Percentiles rank a stretch among this genome's conserved stretches.
Conservation (phyloP, 1,140 invertebrate genomes). For the Hyposmocoma kahamanoa region DNA sequence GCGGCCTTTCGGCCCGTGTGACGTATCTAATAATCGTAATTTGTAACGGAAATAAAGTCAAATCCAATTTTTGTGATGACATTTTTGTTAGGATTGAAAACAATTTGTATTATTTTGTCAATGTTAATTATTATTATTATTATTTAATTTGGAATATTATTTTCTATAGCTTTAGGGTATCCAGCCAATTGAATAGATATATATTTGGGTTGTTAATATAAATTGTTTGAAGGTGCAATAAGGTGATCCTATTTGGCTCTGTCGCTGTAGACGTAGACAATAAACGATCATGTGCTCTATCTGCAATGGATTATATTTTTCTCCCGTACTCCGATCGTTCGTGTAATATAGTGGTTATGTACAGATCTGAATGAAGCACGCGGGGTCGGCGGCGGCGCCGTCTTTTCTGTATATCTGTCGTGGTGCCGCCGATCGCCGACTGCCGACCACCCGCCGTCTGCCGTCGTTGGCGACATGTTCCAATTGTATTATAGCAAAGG, state of each 20-base stretch:
- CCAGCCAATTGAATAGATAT: background rate
- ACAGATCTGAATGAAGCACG: background rate
- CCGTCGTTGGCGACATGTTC: constrained; percentile 14
- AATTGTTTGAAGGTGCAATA: constrained; percentile 3
- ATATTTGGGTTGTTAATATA: background rate
- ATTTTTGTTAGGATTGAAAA: too few relatives aligned
- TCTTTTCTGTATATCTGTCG: background rate
- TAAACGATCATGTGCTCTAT: background rate
- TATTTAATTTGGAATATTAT: background rate
- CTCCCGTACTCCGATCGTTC: background rate
- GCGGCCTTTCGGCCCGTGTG: too few relatives aligned
- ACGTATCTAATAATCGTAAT: too few relatives aligned
- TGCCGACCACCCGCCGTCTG: background rate
- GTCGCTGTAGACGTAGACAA: constrained; percentile 2
- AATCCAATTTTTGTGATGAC: too few relatives aligned
- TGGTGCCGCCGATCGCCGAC: too few relatives aligned
- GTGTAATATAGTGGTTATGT: background rate
- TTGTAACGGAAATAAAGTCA: too few relatives aligned
- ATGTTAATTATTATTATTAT: constrained; percentile 2
- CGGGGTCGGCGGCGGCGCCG: too few relatives aligned
- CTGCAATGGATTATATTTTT: background rate
- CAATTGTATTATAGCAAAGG: constrained; percentile 51
- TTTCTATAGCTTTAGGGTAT: background rate
- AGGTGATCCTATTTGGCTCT: background rate
- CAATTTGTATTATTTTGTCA: constrained; percentile 5